Conservation (phyloP, 2,888 invertebrate genomes). For the Protodeltote pygarga region DNA sequence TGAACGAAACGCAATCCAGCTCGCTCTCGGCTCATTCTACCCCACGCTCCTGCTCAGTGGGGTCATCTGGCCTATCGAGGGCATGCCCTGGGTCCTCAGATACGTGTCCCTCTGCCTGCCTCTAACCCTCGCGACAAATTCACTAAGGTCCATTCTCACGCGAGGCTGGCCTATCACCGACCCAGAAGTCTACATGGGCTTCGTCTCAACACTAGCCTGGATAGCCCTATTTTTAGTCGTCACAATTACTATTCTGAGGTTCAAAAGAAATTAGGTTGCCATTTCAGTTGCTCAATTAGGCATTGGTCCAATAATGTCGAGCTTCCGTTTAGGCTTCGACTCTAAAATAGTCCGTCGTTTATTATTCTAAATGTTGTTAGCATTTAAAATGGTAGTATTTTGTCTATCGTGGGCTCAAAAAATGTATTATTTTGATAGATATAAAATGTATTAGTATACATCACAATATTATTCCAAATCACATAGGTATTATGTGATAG, state of each 20-base stretch:
- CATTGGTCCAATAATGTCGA: constrained; percentile 25
- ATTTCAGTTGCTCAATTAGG: constrained; percentile 41
- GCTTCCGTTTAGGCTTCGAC: constrained; percentile 22
- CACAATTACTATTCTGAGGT: constrained; percentile 92
- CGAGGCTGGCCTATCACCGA: constrained; percentile 95
- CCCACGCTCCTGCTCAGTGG: constrained; percentile 97
- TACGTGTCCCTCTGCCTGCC: constrained; percentile 95
- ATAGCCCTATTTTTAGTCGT: constrained; percentile 93
- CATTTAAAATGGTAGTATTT: constrained; percentile 38
- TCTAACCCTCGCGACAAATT: constrained; percentile 96
- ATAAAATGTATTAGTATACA: not conserved
- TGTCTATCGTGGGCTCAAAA: constrained; percentile 30
- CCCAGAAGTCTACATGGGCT: constrained; percentile 95
- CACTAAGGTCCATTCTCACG: constrained; percentile 94
- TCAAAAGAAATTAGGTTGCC: constrained; percentile 90
- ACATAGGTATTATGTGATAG: not conserved
- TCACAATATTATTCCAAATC: no score
- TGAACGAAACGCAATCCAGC: constrained; percentile 96
- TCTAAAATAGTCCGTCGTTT: constrained; percentile 30
- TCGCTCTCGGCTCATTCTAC: constrained; percentile 97
- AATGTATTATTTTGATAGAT: constrained; percentile 12
- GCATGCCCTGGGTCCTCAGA: constrained; percentile 95
- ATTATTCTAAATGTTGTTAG: constrained; percentile 29
- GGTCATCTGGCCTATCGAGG: constrained; percentile 98
- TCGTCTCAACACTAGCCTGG: constrained; percentile 94